Base-by-base conservation (phyloP, 2,797 vertebrate species). In the Pseudochaenichthys georgianus region DNA sequence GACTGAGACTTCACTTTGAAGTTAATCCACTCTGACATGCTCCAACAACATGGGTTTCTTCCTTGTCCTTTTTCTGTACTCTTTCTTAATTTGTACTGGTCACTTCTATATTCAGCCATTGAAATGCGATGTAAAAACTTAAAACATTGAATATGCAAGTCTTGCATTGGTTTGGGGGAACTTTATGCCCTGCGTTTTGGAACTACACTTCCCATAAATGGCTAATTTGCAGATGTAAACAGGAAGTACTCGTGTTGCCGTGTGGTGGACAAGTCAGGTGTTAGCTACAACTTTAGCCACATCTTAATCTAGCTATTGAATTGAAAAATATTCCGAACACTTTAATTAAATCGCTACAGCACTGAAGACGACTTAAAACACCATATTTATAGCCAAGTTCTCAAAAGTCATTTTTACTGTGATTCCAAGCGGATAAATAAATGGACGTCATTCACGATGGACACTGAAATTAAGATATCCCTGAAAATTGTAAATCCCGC, bases 1-100 rank as follows among this genome's bases (percentile, higher is more conserved):
- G 60, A 82, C 73, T 64, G 60, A 72, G 75, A 64, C 75, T 77
- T 13, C 59, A 28, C 28, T 28, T 28, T 28, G 34, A 74, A 71
- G 42, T 41, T 67, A 71, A n/a, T 47, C 34, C 28, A 48, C 13
- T 21, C 13, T 21, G 53, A 28, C 23, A 2, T 45, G 52, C 42
- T 64, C 1, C 28, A 28, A 5, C 28, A 28, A 28, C 28, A 28
- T 28, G 28, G 4, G 28, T 28, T 28, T 21, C 5, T 64, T 3
- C 45, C 34, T 46, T 16, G 19, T 13, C 46, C 10, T 21, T 74
- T 41, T 42, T 48, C 50, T 55, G 38, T 52, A 23, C 28, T 64
- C 28, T 73, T 51, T 62, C 4, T 5, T 34, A 17, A 21, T 66
- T 71, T n/a, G 5, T 28, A 28, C 4, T 16, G 11, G 1, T 21